Conservation (phyloP, 2,113 vertebrate species). For the Nycticebus coucang region DNA sequence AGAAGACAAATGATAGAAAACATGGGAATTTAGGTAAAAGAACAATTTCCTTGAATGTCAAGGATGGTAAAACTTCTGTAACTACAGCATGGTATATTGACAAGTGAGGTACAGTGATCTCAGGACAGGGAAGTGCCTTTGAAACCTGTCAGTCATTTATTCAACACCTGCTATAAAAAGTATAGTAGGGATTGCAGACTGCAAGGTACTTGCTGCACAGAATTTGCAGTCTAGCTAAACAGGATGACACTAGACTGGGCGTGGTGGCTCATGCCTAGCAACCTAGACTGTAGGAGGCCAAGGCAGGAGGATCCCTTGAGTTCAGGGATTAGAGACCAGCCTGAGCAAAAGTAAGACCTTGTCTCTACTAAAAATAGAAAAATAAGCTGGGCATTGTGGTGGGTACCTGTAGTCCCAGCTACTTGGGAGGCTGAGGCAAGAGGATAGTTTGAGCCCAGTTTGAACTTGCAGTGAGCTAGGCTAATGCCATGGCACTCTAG, state of each 20-base stretch:
- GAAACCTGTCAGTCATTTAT: neutral
- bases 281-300: too few relatives aligned
- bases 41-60: neutral
- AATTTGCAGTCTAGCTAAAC: neutral
- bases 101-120: neutral
- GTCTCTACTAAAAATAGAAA: too few relatives aligned
- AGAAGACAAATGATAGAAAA: conserved; percentile 38
- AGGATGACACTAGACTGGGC: neutral
- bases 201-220: neutral
- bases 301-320: too few relatives aligned
- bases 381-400: too few relatives aligned
- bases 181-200: neutral
- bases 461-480: too few relatives aligned
- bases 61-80: neutral
- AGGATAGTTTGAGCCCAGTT: too few relatives aligned
- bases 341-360: too few relatives aligned
- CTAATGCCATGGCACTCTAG: too few relatives aligned
- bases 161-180: conserved; percentile 31
- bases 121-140: conserved; percentile 8
- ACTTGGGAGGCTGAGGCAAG: too few relatives aligned
- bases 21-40: conserved; percentile 9
- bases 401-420: too few relatives aligned
- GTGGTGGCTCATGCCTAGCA: too few relatives aligned
- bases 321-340: too few relatives aligned
- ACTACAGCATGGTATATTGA: neutral